Evolutionary conservation across 2,797 vertebrate genomes (phyloP), one percentile per base, ranked within the genome.

Genomic region (Steatocranus sp.): DNA sequence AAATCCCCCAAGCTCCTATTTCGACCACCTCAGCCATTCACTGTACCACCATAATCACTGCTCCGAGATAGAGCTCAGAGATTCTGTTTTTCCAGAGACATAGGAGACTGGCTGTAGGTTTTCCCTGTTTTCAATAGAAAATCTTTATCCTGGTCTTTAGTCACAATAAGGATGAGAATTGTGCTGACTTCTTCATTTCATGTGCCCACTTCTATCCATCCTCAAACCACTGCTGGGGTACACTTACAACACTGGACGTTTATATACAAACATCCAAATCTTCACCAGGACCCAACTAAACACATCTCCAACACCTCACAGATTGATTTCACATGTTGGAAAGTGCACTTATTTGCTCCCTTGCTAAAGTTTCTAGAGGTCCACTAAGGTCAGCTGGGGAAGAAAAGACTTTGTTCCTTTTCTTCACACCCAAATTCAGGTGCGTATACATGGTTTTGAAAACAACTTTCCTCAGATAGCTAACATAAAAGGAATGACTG

Each of bases 1-100:
- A 89, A 93, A 90, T 87, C 87, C 86, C 83, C 51, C 78, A 81
- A 87, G 85, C 87, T 94, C 91, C 61, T 75, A 88, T 95, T 95
- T 92, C 93, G 38, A 89, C 91, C 87, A 90, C 91, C 91, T 90
- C 91, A 92, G 88, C 83, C 87, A 56, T 91, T 87, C 34, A 66
- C 82, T 85, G 54, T 80, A 79, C 86, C 83, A 81, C 81, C 86
- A 90, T 84, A 93, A 91, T 92, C 91, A 90, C 79, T 23, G 80
- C 86, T 84, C 78, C 20, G 23, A 91, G 85, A 94, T 77, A 83
- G 63, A 89, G 25, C 75, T 84, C 83, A 83, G 76, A 81, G 9
- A 79, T 76, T 80, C 83, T 68, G 66, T 87, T 92, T 93, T 93
- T 91, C 88, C 91, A 92, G 25, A 81, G 86, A 88, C 89, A 90